Evolutionary conservation across 2,797 vertebrate genomes (phyloP).

Genomic region (Myotis pilosus): DNA sequence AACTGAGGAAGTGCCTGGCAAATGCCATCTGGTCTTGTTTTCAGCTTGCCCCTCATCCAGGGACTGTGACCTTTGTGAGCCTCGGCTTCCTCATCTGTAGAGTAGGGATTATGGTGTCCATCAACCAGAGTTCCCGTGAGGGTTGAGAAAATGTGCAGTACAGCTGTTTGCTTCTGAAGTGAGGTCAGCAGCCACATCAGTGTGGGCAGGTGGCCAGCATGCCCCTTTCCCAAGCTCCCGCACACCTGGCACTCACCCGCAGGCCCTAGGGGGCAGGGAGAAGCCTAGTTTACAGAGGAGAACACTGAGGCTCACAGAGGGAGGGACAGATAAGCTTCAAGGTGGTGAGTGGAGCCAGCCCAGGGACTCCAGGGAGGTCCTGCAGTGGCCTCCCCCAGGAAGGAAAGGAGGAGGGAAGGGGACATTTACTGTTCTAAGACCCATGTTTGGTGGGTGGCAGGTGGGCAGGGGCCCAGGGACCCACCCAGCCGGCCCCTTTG

Average conservation of each 20-base stretch:
- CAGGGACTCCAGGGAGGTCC: neutral
- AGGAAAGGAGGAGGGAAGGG: neutral
- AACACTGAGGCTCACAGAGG: neutral
- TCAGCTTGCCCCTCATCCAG: neutral
- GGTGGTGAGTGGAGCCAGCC: neutral
- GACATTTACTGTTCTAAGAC: neutral
- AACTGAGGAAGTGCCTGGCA: too few species aligned
- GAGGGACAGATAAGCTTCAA: neutral
- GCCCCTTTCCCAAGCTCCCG: neutral
- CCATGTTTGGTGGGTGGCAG: neutral
- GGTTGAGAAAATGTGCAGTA: neutral
- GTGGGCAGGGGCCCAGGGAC: neutral
- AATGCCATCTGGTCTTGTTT: neutral
- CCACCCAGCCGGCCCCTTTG: neutral
- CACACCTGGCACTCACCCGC: too few species aligned
- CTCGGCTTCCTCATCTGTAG: neutral
- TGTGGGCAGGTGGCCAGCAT: neutral
- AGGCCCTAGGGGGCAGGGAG: neutral
- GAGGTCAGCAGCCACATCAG: neutral
- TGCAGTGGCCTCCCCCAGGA: neutral
- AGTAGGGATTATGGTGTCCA: neutral
- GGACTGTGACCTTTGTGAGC: neutral
- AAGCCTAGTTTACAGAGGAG: neutral
- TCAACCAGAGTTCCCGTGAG: neutral
- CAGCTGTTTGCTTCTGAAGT: neutral